phyloP scores from a whole-genome alignment of 2,797 vertebrate genomes.

The Tragopan temminckii region DNA sequence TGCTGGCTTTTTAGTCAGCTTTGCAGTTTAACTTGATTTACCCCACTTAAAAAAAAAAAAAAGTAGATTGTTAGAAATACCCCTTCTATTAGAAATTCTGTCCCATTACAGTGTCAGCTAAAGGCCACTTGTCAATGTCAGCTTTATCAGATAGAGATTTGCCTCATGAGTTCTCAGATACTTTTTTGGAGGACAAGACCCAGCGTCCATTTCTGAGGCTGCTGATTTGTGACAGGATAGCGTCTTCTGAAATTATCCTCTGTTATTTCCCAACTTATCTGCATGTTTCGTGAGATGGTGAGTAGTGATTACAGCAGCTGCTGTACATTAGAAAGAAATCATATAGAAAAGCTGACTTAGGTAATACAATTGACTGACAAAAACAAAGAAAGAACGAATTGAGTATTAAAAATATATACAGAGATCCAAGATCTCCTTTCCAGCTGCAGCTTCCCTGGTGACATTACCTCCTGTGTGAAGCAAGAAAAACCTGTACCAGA shows the following conservation, averaged over 20 bases:
- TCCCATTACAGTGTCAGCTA: slow-evolving; percentile 35
- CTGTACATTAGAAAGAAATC: slow-evolving; percentile 60
- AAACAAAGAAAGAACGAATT: slow-evolving; percentile 3
- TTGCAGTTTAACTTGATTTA: slow-evolving; percentile 65
- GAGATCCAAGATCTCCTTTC: slow-evolving; percentile 18
- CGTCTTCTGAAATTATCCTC: slow-evolving; percentile 44
- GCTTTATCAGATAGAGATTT: slow-evolving; percentile 44
- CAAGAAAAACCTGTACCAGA: slow-evolving; percentile 40
- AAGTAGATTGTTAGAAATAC: slow-evolving; percentile 59
- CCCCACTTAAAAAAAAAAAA: slow-evolving; percentile 57
- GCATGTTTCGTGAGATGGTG: slow-evolving; percentile 29
- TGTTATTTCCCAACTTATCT: slow-evolving; percentile 36
- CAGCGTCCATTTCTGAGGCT: slow-evolving; percentile 9
- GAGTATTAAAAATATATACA: slow-evolving; percentile 40
- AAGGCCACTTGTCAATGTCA: slow-evolving; percentile 51
- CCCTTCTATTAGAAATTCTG: slow-evolving; percentile 58
- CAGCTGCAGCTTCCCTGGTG: slow-evolving; percentile 59
- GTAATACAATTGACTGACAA: slow-evolving; percentile 57
- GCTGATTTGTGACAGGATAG: slow-evolving; percentile 13
- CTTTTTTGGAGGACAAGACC: slow-evolving; percentile 47
- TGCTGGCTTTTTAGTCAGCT: slow-evolving; percentile 66
- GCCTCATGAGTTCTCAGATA: slow-evolving; percentile 32
- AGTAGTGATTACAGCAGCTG: slow-evolving; percentile 66
- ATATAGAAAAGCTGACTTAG: slow-evolving; percentile 55
- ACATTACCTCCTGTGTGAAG: neutral